Evolutionary conservation across 2,888 invertebrate species (phyloP).

Genomic region (Smittia sp.): DNA sequence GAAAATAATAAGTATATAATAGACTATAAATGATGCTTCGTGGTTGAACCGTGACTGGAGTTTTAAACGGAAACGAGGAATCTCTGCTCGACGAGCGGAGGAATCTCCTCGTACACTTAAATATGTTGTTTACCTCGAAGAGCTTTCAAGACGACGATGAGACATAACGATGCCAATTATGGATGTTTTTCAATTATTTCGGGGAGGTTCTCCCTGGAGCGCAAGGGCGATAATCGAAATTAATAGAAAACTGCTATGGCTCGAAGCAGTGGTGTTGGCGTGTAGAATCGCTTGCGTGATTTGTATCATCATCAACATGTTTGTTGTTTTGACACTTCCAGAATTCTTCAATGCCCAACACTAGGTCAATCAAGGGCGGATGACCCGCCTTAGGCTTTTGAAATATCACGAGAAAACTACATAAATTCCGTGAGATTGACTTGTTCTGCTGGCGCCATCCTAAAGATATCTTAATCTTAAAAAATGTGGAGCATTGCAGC

Average conservation of each 20-base stretch:
- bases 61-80: slow-evolving; percentile 1
- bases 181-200: slow-evolving; percentile 2
- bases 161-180: slow-evolving; percentile 16
- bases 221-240: neutral
- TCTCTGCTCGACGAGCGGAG: neutral
- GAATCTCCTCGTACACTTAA: neutral
- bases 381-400: too few species aligned
- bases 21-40: neutral
- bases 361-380: too few species aligned
- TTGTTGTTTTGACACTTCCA: slow-evolving; percentile 14
- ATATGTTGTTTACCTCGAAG: slow-evolving; percentile 3
- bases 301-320: neutral
- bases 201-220: neutral
- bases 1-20: slow-evolving; percentile 12
- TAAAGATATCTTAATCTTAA: too few species aligned
- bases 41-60: slow-evolving; percentile 12
- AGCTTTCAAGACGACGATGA: neutral
- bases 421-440: too few species aligned
- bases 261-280: too few species aligned
- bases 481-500: too few species aligned
- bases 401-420: too few species aligned
- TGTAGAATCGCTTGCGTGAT: too few species aligned
- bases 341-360: too few species aligned
- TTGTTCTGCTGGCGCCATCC: too few species aligned
- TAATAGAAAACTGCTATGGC: too few species aligned